A percentile compares a stretch with the other conserved stretches of the same genome.
phyloP scores from a whole-genome alignment of 2,888 invertebrate genomes.

The Myopa tessellatipennis region DNA sequence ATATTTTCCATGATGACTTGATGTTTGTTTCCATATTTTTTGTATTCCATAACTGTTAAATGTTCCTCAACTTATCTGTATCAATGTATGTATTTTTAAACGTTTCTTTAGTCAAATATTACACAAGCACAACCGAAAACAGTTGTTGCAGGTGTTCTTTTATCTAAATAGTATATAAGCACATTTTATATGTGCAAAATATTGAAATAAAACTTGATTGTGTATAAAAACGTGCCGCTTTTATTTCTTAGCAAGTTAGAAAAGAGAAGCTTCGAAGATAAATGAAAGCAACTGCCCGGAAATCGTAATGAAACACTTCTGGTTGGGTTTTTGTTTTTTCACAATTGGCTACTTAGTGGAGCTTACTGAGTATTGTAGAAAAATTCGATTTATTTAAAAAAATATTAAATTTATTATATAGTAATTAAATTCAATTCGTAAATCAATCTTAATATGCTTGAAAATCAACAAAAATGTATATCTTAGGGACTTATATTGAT shows the following conservation, averaged over 20 bases:
- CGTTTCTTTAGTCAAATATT: conserved; percentile 24
- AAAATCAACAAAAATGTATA: conserved; percentile 19
- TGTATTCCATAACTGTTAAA: conserved; percentile 3
- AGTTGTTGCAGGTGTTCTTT: not conserved
- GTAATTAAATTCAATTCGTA: not conserved
- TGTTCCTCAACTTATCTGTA: conserved; percentile 25
- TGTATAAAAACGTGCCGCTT: no score
- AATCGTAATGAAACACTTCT: no score
- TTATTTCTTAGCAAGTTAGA: no score
- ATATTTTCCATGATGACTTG: not conserved
- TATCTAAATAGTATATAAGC: not conserved
- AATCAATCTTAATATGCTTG: conserved; percentile 6
- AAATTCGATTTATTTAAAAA: not conserved
- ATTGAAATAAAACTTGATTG: not conserved
- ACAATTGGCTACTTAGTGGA: no score
- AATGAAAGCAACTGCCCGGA: no score
- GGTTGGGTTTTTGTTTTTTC: no score
- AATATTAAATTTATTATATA: conserved; percentile 6
- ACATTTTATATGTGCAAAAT: not conserved
- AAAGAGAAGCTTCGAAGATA: no score
- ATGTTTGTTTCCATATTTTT: conserved; percentile 7
- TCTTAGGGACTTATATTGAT: conserved; percentile 8
- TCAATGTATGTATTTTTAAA: not conserved
- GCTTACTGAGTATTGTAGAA: not conserved
- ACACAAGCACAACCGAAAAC: conserved; percentile 8